Conservation (phyloP, 2,797 vertebrate species). For the Strix occidentalis region DNA sequence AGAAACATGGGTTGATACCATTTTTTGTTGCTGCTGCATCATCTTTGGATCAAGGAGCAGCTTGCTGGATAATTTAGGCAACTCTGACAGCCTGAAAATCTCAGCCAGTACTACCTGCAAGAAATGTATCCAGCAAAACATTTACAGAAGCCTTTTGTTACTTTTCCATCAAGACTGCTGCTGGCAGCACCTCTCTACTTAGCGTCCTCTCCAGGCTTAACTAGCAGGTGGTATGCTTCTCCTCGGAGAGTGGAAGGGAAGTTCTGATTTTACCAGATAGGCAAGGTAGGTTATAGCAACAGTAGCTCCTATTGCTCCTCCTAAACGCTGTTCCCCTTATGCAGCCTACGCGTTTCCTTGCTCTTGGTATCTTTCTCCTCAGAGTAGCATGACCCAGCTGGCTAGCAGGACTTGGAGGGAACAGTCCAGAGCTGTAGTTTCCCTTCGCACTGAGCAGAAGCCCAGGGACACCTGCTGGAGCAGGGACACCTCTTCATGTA, state of each 20-base stretch:
- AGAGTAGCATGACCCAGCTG: not conserved
- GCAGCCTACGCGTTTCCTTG: not conserved
- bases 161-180: not conserved
- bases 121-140: not conserved
- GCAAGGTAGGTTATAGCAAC: not conserved
- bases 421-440: not conserved
- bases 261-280: not conserved
- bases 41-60: not conserved
- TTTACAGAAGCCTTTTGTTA: not conserved
- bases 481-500: not conserved
- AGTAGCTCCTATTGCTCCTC: not conserved
- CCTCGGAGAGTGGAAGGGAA: accelerated
- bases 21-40: not conserved
- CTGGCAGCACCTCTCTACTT: not conserved
- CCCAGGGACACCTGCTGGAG: not conserved
- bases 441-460: not conserved
- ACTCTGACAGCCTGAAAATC: not conserved
- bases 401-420: not conserved
- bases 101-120: not conserved
- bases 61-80: not conserved
- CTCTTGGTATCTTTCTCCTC: not conserved
- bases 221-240: not conserved
- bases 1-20: not conserved
- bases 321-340: not conserved
- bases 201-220: not conserved